Base-by-base conservation (phyloP, 2,888 invertebrate genomes). In the Pasiphila rectangulata region DNA sequence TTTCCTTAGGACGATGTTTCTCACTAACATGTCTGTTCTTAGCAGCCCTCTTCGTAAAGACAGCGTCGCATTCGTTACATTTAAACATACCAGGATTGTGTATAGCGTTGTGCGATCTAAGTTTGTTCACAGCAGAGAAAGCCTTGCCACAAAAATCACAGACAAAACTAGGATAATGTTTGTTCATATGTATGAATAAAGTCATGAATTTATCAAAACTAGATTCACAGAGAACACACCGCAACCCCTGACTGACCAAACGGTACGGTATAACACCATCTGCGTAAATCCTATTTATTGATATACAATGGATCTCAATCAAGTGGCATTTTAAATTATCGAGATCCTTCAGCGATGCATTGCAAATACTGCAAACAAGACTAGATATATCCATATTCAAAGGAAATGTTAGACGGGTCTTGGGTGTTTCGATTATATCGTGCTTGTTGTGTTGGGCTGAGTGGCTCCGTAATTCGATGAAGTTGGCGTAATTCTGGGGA, bases 101-200 rank as follows among this genome's bases (percentile, higher is more conserved):
- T 36, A 66, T 62, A 9, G 61, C 65, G 21, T 76, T 68, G 47
- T 90, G 90, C 10, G 83, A 69, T 29, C 77, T 69, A 19, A 88
- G 68, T 29, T 84, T 83, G 3, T 82, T 74, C n/a, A 72, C 71
- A 9, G 74, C 75, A 1, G 84, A 78, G 58, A 77, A 90, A 2
- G 79, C 82, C 58, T 89, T 89, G 0, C 89, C 90, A 46, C 90
- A 90, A 1, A 71, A 70, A 19, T 78, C 67, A 44, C 90, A 90
- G 4, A 89, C 75, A 46, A 69, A 82, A 35, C 76, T 77, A 51
- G 77, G 82, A 38, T 83, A 75, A 63, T 89, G 86, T 41, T 73
- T 68, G 56, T 90, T 90, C 74, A 88, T 87, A 25, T 89, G 81
- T 2, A 63, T 56, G 9, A 71, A 69, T 1, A 84, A 57, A n/a